Conservation (phyloP, 2,888 invertebrate genomes). For the Coenonympha arcania region DNA sequence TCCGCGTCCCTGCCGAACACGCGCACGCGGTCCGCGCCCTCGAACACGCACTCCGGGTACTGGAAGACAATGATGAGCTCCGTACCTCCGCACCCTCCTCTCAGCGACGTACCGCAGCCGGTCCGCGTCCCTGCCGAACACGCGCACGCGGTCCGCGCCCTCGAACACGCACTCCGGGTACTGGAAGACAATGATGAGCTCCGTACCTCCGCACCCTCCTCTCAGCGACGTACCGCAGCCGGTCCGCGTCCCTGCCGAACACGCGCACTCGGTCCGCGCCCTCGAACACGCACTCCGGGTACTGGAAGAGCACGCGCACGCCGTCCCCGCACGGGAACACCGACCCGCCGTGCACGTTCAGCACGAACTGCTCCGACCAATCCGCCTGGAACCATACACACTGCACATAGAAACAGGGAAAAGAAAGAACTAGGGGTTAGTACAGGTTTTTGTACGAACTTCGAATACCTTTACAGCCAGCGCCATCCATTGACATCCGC, state of each 20-base stretch:
- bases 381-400: conserved; percentile 73
- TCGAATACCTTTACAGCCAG: no score
- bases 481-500: no score
- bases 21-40: not conserved
- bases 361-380: conserved; percentile 88
- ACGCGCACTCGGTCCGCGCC: conserved; percentile 85
- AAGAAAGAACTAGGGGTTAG: no score
- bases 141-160: not conserved
- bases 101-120: not conserved
- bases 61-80: no score
- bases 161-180: not conserved
- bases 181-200: not conserved
- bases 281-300: conserved; percentile 86
- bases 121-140: not conserved
- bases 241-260: conserved; percentile 79
- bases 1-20: not conserved
- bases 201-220: conserved; percentile 53
- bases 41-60: not conserved
- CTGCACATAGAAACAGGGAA: no score
- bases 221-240: conserved; percentile 61
- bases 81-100: not conserved
- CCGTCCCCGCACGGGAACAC: conserved; percentile 89
- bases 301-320: conserved; percentile 85
- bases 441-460: no score
- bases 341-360: conserved; percentile 87